Base-by-base conservation (phyloP, 2,797 vertebrate species). In the Lutjanus argentimaculatus region DNA sequence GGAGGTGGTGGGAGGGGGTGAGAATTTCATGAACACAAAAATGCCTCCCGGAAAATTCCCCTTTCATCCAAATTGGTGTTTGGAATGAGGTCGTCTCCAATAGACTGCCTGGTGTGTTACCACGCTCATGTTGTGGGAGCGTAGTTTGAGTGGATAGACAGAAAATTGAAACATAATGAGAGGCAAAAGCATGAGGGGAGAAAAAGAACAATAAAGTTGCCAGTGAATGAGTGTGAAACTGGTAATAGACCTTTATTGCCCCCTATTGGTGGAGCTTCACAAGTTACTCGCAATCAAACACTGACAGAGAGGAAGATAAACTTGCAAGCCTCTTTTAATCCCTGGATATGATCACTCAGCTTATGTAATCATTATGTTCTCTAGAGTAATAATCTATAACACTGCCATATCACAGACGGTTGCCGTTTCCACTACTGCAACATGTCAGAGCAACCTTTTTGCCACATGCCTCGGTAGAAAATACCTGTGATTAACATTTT, bases 211-310 rank as follows among this genome's bases (percentile, higher is more conserved):
- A 83, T 30, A 55, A 81, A 75, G 68, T 48, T 69, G 19, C 67
- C 48, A 57, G 52, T 72, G 36, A 78, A 67, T 17, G 43, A 64
- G 52, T 22, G 62, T 57, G 62, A 82, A 72, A 16, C 21, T 79
- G 72, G 71, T 69, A 22, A 66, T 36, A 89, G 91, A 91, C n/a
- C 91, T 87, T 83, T 90, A 94, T 86, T 94, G 93, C 89, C 93
- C 90, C 91, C 93, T 21, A 75, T 79, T 93, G 92, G 88, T 80
- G 86, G 82, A 90, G 49, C 53, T 21, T 1, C 6, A 19, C 17
- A 76, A 40, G 13, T 36, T 25, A 9, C 55, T 48, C 64, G 43
- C 51, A 65, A 49, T 80, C 58, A 71, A 76, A 67, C 56, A 53
- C 49, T 55, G 48, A 30, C 48, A 55, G 21, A 59, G 48, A 77